A percentile compares a stretch with the other conserved stretches of the same genome.
These are phyloP conservation scores for Drosophila pandora DNA, from an alignment of 1,140 invertebrate species.

Conservation along the genomic window DNA sequence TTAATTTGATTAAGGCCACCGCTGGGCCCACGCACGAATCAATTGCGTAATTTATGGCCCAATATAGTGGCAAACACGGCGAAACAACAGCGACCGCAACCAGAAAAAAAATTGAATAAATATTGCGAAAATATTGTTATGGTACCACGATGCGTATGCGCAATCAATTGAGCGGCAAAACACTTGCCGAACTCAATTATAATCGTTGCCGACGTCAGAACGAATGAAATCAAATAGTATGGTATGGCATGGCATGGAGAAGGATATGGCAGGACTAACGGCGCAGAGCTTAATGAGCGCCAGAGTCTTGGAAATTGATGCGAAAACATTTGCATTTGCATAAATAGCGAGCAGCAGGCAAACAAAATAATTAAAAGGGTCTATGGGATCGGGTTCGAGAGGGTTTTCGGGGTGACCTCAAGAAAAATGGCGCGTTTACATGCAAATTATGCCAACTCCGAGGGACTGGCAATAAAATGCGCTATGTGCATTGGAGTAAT, in stretches of 20 bases:
- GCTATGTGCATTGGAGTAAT: conserved; percentile 11
- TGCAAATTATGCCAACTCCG: conserved; percentile 74
- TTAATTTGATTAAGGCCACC: conserved; percentile 74
- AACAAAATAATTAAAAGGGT: conserved; percentile 55
- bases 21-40: conserved; percentile 35
- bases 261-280: conserved; percentile 8
- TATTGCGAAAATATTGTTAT: conserved; percentile 59
- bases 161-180: conserved; percentile 78
- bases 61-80: conserved; percentile 38
- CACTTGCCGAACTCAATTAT: conserved; percentile 71
- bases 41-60: conserved; percentile 58
- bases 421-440: conserved; percentile 81
- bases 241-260: background rate
- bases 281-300: conserved; percentile 35
- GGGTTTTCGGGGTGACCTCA: conserved; percentile 23
- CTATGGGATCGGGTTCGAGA: background rate
- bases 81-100: conserved; percentile 29
- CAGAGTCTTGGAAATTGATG: conserved; percentile 42
- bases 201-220: conserved; percentile 31
- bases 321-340: conserved; percentile 52
- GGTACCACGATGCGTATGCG: conserved; percentile 65
- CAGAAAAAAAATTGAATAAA: conserved; percentile 13
- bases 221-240: background rate
- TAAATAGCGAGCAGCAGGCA: conserved; percentile 41
- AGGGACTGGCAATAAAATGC: conserved; percentile 62